Percentiles rank a stretch among this genome's conserved stretches.
Conservation (phyloP, 2,888 invertebrate genomes). For the Eupithecia vulgata region DNA sequence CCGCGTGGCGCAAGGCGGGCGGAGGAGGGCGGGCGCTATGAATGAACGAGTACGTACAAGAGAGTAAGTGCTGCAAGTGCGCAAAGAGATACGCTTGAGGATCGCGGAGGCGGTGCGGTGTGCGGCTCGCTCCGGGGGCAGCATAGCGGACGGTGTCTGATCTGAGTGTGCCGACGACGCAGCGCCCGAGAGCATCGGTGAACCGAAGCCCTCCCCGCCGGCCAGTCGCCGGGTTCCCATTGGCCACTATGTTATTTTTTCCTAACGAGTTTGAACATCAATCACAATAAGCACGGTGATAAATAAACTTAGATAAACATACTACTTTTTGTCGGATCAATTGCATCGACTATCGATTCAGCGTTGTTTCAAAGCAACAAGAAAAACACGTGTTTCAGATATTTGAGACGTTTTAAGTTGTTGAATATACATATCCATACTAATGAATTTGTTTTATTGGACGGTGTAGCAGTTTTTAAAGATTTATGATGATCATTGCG, state of each 20-base stretch:
- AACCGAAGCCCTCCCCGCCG: constrained; percentile 65
- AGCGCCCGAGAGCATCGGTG: constrained; percentile 46
- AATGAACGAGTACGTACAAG: constrained; percentile 82
- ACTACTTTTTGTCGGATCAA: constrained; percentile 12
- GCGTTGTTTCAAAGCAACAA: constrained; percentile 4
- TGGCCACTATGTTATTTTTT: constrained; percentile 49
- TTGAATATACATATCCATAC: not conserved
- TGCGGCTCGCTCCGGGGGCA: constrained; percentile 76
- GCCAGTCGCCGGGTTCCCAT: constrained; percentile 50
- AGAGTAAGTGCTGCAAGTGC: constrained; percentile 77
- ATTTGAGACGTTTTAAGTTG: not conserved
- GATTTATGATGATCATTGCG: constrained; percentile 35
- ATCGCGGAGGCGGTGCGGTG: constrained; percentile 76
- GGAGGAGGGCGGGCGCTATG: constrained; percentile 69
- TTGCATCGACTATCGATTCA: not conserved
- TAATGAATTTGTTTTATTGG: constrained; percentile 2
- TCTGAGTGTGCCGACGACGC: constrained; percentile 62
- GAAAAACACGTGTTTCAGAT: constrained; percentile 6
- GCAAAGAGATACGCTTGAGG: constrained; percentile 75
- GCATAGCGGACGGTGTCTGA: constrained; percentile 75
- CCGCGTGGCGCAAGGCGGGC: constrained; percentile 68
- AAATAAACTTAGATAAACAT: constrained; percentile 31
- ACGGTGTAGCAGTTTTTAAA: constrained; percentile 12
- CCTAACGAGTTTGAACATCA: constrained; percentile 43
- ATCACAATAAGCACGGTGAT: constrained; percentile 32